phyloP scores from a whole-genome alignment of 35 echinoderm and acorn worm genomes.

The Apostichopus parvimensis region DNA sequence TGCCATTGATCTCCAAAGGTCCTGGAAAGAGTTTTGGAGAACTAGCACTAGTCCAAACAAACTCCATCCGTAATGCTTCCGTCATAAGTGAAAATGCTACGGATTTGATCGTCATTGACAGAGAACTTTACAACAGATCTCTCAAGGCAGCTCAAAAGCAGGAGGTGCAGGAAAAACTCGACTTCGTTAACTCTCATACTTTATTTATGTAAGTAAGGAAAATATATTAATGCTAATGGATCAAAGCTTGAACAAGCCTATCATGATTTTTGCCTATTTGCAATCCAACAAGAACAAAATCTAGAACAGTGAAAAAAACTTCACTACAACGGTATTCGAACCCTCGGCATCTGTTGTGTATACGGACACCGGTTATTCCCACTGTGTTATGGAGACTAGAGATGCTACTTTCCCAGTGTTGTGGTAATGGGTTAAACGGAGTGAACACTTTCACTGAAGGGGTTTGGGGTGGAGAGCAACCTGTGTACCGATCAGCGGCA shows the following conservation, averaged over 20 bases:
- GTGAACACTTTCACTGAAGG: no score
- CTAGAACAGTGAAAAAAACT: no score
- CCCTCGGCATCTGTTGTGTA: no score
- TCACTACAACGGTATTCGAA: no score
- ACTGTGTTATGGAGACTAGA: no score
- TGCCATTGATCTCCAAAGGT: slow-evolving; percentile 34
- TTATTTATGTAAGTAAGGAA: slow-evolving; percentile 75
- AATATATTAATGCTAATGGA: background rate
- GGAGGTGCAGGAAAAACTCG: slow-evolving; percentile 83
- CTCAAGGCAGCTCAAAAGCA: slow-evolving; percentile 93
- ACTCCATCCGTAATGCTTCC: slow-evolving; percentile 76
- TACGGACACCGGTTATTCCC: no score
- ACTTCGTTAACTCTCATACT: slow-evolving; percentile 72
- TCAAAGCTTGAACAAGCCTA: background rate
- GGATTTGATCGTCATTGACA: slow-evolving; percentile 82
- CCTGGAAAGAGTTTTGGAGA: slow-evolving; percentile 95
- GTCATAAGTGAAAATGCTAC: slow-evolving; percentile 74
- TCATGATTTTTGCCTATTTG: background rate
- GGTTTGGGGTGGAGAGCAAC: no score
- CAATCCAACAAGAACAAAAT: no score
- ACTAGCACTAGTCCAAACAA: slow-evolving; percentile 86
- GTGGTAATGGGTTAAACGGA: no score
- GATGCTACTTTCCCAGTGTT: no score
- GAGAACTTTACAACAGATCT: slow-evolving; percentile 89
- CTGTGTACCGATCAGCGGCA: no score